phyloP scores from a whole-genome alignment of 1,140 invertebrate species.

The Amyelois transitella region DNA sequence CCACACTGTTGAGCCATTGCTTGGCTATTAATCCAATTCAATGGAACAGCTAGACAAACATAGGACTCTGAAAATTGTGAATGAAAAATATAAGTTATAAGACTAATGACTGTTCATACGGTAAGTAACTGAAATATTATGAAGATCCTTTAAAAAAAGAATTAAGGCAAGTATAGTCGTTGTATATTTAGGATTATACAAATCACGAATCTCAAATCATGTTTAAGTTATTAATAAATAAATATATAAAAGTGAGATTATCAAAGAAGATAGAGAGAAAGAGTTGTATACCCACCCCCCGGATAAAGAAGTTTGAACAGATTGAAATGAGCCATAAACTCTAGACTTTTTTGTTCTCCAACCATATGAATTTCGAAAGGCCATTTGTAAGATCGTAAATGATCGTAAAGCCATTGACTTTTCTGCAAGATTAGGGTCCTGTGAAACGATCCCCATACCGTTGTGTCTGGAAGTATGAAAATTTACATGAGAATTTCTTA shows the following conservation, averaged over 20 bases:
- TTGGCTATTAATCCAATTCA: conserved; percentile 36
- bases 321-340: conserved; percentile 49
- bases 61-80: conserved; percentile 26
- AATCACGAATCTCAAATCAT: no score
- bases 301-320: conserved; percentile 51
- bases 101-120: no score
- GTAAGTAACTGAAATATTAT: no score
- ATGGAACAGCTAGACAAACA: conserved; percentile 36
- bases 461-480: conserved; percentile 25
- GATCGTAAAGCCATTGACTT: conserved; percentile 26
- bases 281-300: conserved; percentile 38
- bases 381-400: conserved; percentile 44
- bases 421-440: conserved; percentile 36
- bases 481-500: no score
- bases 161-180: no score
- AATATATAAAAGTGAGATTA: no score
- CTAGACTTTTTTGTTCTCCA: conserved; percentile 28
- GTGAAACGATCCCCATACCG: conserved; percentile 54
- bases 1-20: conserved; percentile 37
- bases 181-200: no score
- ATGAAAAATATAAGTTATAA: background rate
- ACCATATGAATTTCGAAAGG: conserved; percentile 45
- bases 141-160: no score
- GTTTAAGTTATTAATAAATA: no score
- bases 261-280: no score